A percentile compares a stretch with the other conserved stretches of the same genome.
Conservation (phyloP, 2,888 invertebrate genomes). For the Ophion slaviceki region DNA sequence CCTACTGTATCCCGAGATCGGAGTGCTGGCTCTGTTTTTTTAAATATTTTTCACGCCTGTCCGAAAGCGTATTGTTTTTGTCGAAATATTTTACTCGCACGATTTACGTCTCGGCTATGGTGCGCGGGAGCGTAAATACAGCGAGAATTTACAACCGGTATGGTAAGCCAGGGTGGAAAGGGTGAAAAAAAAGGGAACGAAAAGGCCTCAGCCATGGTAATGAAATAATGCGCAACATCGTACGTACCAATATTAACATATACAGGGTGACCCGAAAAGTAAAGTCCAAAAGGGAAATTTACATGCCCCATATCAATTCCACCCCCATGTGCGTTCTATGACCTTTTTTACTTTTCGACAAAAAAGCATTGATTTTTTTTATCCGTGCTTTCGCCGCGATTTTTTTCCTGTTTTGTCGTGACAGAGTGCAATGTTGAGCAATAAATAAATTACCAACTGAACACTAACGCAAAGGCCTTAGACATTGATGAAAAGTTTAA, state of each 20-base stretch:
- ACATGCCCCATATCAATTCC: no score
- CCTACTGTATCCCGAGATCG: not conserved
- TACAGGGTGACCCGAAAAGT: not conserved
- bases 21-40: not conserved
- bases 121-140: constrained; percentile 4
- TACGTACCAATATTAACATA: constrained; percentile 4
- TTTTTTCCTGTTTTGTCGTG: no score
- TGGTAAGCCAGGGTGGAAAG: not conserved
- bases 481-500: no score
- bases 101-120: constrained; percentile 1
- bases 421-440: no score
- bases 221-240: constrained; percentile 23
- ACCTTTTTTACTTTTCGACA: no score
- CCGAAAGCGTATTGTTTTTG: not conserved
- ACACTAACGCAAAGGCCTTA: no score
- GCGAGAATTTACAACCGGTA: constrained; percentile 28
- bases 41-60: not conserved
- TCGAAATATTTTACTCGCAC: constrained; percentile 14
- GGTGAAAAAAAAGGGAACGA: constrained; percentile 36
- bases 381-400: no score
- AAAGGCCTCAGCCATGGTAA: constrained; percentile 28
- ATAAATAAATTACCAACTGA: no score
- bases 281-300: no score
- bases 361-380: no score
- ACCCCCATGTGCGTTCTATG: no score